Conservation (phyloP, 2,888 invertebrate genomes). For the Cerceris rybyensis region DNA sequence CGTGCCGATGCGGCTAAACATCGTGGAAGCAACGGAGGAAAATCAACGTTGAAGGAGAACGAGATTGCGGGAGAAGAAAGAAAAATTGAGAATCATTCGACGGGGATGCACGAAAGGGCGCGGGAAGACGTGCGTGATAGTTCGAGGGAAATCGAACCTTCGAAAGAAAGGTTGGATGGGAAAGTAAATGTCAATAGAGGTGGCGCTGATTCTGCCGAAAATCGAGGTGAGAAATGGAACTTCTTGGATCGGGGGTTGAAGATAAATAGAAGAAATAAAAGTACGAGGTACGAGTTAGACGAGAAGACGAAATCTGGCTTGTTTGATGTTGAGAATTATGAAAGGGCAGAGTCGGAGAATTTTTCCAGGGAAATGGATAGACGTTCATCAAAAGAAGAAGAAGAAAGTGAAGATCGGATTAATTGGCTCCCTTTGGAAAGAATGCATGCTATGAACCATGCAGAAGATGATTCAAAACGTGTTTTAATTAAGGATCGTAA, state of each 20-base stretch:
- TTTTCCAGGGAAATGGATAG: too few species aligned
- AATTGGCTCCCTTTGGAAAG: too few species aligned
- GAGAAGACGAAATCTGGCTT: too few species aligned
- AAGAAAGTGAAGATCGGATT: too few species aligned
- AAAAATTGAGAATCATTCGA: not conserved
- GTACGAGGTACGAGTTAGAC: not conserved
- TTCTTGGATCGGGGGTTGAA: not conserved
- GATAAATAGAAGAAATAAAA: not conserved
- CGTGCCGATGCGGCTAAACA: conserved; percentile 1
- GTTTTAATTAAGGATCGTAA: too few species aligned
- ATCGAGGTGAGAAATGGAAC: not conserved
- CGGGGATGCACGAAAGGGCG: not conserved
- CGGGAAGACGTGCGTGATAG: not conserved
- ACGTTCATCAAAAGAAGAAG: too few species aligned
- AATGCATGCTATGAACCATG: too few species aligned
- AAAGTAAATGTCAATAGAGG: not conserved
- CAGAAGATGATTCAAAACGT: too few species aligned
- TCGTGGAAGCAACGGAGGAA: not conserved
- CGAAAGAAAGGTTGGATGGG: not conserved
- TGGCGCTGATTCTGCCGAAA: not conserved
- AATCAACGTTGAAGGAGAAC: not conserved
- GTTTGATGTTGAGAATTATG: too few species aligned
- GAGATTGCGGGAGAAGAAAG: not conserved
- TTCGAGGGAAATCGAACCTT: not conserved
- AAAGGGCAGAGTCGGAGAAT: too few species aligned